Conservation (phyloP, 1,140 invertebrate genomes). For the Eubasilissa regina region DNA sequence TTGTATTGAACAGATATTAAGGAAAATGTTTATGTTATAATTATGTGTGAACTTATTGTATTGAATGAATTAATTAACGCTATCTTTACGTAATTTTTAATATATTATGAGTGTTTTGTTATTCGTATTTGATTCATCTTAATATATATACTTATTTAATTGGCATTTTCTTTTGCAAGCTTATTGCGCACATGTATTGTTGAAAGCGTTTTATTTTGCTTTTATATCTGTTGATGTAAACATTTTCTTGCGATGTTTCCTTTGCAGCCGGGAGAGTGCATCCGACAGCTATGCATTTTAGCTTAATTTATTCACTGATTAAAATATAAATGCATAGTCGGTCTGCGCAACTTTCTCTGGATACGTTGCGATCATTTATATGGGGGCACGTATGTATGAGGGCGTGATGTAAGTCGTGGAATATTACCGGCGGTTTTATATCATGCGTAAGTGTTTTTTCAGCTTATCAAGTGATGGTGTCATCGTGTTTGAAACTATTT, state of each 20-base stretch:
- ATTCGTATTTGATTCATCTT: neutral
- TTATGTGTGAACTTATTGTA: too few species aligned
- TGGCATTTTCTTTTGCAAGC: neutral
- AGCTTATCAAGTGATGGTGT: too few species aligned
- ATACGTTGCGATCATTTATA: slow-evolving; percentile 9
- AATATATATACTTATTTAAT: neutral
- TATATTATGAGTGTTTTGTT: neutral
- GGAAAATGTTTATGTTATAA: too few species aligned
- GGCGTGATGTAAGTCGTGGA: neutral
- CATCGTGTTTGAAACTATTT: too few species aligned
- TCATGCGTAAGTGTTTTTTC: too few species aligned
- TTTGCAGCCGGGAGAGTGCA: too few species aligned
- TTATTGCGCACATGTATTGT: neutral
- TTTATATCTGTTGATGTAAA: neutral
- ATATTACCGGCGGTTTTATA: too few species aligned
- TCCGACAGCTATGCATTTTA: neutral
- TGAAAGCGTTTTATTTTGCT: neutral
- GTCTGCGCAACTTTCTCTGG: slow-evolving; percentile 27
- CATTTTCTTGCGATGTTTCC: neutral
- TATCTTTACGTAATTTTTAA: too few species aligned
- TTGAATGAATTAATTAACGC: too few species aligned
- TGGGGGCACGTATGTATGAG: neutral
- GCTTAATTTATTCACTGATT: slow-evolving; percentile 25
- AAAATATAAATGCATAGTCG: slow-evolving; percentile 20
- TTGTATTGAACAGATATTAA: neutral